Base-by-base conservation (phyloP, 2,888 invertebrate genomes). In the Xestia sexstrigata region DNA sequence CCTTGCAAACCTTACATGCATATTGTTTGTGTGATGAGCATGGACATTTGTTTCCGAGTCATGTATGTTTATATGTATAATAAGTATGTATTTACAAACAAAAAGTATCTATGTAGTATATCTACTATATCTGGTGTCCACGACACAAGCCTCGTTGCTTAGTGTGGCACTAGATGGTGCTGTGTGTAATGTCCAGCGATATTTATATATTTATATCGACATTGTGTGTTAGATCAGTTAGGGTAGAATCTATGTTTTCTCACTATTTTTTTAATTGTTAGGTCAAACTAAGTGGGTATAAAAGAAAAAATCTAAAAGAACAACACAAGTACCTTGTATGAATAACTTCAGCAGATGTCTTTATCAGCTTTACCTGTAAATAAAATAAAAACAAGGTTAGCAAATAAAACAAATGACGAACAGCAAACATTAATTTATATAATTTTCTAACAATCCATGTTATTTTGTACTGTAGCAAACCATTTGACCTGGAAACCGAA, bases 321-420 rank as follows among this genome's bases (percentile, higher is more conserved):
- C 5, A 63, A n/a, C 39, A 30, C 47, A n/a, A n/a, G n/a, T n/a
- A 79, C 47, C 47, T 47, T n/a, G 4, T 70, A 30, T 45, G 17
- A 39, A 67, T 55, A 23, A 60, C 6, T 60, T 26, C 39, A 35
- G 47, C 35, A 39, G 45, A 45, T 49, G n/a, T 66, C 30, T 47
- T 68, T 63, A 55, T 20, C 62, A 5, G n/a, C 2, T 58, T 68
- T 77, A 85, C 85, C 83, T 85, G 77, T 47, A 85, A 81, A 81
- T 52, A 74, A 77, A 73, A 77, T 47, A 81, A 63, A 82, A 81
- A 47, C 49, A 60, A 15, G 8, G 35, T 84, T 35, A 76, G 62
- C 26, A 67, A 77, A 70, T 13, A 13, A 71, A 68, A 70, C 15
- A 13, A 71, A 68, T 49, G 35, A 23, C 8, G 0, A 66, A 71